Percentiles rank a stretch among this genome's conserved stretches.
Evolutionary conservation across 2,888 invertebrate species (phyloP).

Genomic region (Brachyopa scutellaris): DNA sequence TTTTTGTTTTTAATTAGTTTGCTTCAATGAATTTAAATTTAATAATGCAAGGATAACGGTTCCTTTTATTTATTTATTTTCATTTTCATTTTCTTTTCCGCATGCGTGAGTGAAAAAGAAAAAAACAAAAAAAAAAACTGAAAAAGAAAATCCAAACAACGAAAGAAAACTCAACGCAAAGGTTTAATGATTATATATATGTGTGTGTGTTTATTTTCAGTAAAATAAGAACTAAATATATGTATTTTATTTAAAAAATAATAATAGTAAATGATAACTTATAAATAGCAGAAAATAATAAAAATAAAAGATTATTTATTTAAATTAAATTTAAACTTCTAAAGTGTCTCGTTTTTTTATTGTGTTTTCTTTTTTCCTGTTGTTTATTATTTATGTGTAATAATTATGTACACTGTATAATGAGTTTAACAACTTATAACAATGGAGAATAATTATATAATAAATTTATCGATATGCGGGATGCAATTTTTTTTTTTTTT

Average conservation of each 20-base stretch:
- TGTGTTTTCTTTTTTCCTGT: neutral
- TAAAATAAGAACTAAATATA: constrained; percentile 54
- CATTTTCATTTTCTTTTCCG: constrained; percentile 32
- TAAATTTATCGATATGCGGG: constrained; percentile 64
- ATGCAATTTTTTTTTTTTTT: constrained; percentile 35
- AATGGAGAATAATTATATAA: constrained; percentile 44
- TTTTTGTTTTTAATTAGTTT: constrained; percentile 53
- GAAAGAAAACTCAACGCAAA: constrained; percentile 40
- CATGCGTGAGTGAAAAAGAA: constrained; percentile 11
- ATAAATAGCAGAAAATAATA: constrained; percentile 39
- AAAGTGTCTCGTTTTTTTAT: constrained; percentile 43
- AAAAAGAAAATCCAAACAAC: neutral
- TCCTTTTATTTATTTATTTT: constrained; percentile 46
- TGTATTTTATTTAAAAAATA: constrained; percentile 17
- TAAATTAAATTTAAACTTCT: constrained; percentile 19
- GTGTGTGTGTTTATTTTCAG: constrained; percentile 56
- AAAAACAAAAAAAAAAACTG: neutral
- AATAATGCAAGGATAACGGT: constrained; percentile 72
- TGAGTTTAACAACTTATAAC: constrained; percentile 65
- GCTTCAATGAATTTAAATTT: constrained; percentile 61
- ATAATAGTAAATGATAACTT: constrained; percentile 27
- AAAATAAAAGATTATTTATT: constrained; percentile 8
- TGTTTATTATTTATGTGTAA: constrained; percentile 9
- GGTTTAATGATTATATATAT: constrained; percentile 44
- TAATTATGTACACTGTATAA: constrained; percentile 52